Evolutionary conservation across 2,888 invertebrate species (phyloP), one percentile per base, ranked within the genome.

Genomic region (Dioctria linearis): DNA sequence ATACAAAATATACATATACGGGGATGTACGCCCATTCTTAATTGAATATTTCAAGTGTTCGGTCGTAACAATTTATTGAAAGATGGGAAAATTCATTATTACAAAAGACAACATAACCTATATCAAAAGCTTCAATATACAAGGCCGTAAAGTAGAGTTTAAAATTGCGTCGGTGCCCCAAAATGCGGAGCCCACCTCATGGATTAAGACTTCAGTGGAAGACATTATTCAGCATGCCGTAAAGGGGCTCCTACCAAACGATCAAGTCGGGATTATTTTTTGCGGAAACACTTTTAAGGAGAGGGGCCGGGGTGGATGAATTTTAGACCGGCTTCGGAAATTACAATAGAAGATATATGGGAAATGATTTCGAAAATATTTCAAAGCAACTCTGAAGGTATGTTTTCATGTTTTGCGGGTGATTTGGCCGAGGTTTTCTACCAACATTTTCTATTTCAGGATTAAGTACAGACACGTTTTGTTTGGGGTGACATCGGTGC

Each of bases 391-490:
- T 78, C 78, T 11, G 42, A 78, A 65, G 78, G 78, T 65, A 71
- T 13, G 49, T 37, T 71, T 37, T 51, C 49, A 40, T 25, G 25
- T 25, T 25, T 9, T 49, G 9, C 8, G 13, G 9, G 25, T 39
- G 37, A 9, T 5, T 6, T 71, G 37, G 3, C 3, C 9, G 4
- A 6, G 8, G 9, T 11, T 8, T 71, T 71, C 25, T 25, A 25
- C 49, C 51, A 13, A 9, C 51, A 6, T 6, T 39, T 11, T 25
- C 40, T 11, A 9, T 49, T 71, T 71, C 51, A 71, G 71, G 71
- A 40, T 80, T 83, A 3, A 82, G 76, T 43, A 80, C 83, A 0
- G 84, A 83, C 59, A 83, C 82, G n/a, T 85, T 83, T 78, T 79
- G 80, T 25, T 25, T n/a, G 25, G 25, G 25, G 25, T 25, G 25